Evolutionary conservation across 2,888 invertebrate genomes (phyloP).

Genomic region (Pocota personata): DNA sequence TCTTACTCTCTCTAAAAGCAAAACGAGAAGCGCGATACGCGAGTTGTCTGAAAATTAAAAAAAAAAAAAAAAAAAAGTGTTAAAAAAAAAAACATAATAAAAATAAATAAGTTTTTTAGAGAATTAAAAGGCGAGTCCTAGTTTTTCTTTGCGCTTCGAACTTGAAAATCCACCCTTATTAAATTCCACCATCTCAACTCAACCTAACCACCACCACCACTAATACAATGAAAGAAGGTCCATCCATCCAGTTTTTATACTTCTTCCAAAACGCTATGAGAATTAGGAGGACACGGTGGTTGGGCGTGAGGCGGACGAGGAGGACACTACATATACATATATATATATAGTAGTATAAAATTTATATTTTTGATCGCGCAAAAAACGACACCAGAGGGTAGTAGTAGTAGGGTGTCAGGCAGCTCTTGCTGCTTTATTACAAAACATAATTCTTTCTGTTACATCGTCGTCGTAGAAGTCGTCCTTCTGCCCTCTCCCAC

Average conservation of each 20-base stretch:
- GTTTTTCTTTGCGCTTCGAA: conserved; percentile 46
- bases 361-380: conserved; percentile 67
- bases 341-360: conserved; percentile 42
- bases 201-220: not conserved
- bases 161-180: conserved; percentile 43
- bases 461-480: conserved; percentile 36
- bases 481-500: conserved; percentile 15
- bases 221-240: conserved; percentile 54
- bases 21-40: conserved; percentile 14
- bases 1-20: not conserved
- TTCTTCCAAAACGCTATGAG: conserved; percentile 38
- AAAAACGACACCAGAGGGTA: conserved; percentile 45
- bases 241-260: conserved; percentile 29
- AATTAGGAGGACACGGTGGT: conserved; percentile 15
- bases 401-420: not conserved
- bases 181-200: not conserved
- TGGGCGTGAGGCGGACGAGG: not conserved
- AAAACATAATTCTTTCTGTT: conserved; percentile 68
- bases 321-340: not conserved
- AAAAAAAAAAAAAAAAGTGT: not conserved
- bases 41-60: conserved; percentile 10
- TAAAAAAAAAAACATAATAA: conserved; percentile 6
- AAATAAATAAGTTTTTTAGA: conserved; percentile 13
- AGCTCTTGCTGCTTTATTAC: conserved; percentile 55
- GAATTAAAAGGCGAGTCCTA: conserved; percentile 57